phyloP scores from a whole-genome alignment of 2,888 invertebrate species.

The Drosophila anomelani region DNA sequence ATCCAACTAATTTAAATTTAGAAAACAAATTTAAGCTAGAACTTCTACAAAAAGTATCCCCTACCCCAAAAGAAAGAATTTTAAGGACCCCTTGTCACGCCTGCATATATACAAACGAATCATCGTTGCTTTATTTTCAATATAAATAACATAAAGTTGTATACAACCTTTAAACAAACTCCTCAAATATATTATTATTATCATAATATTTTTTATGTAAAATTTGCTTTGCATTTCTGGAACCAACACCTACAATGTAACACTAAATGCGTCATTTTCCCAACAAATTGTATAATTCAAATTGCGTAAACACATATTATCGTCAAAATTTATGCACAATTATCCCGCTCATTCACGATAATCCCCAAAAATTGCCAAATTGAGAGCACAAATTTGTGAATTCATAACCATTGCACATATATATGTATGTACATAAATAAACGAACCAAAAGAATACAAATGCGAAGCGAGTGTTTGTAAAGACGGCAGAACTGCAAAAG shows the following conservation, averaged over 20 bases:
- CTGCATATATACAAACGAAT: no score
- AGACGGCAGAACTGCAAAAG: constrained; percentile 49
- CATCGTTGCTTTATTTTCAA: no score
- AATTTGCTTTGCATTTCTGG: not conserved
- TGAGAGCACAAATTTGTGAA: constrained; percentile 25
- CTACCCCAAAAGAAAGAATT: not conserved
- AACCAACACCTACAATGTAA: not conserved
- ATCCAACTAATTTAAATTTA: no score
- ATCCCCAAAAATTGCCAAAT: constrained; percentile 23
- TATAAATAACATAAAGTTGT: not conserved
- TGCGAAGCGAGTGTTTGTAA: constrained; percentile 26
- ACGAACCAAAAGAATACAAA: constrained; percentile 13
- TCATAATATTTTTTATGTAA: not conserved
- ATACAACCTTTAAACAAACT: not conserved
- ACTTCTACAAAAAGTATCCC: not conserved
- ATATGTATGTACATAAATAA: constrained; percentile 40
- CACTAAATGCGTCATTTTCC: not conserved
- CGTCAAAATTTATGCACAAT: constrained; percentile 33
- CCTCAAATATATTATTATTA: not conserved
- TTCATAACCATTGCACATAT: constrained; percentile 28
- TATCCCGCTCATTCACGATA: constrained; percentile 27
- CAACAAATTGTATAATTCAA: constrained; percentile 5
- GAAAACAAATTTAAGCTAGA: no score
- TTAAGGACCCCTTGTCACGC: not conserved
- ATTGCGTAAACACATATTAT: constrained; percentile 33